These are phyloP conservation scores for Paramuricea clavata DNA, from an alignment of 92 coral and sea anemone genomes.

Conservation along the genomic window DNA sequence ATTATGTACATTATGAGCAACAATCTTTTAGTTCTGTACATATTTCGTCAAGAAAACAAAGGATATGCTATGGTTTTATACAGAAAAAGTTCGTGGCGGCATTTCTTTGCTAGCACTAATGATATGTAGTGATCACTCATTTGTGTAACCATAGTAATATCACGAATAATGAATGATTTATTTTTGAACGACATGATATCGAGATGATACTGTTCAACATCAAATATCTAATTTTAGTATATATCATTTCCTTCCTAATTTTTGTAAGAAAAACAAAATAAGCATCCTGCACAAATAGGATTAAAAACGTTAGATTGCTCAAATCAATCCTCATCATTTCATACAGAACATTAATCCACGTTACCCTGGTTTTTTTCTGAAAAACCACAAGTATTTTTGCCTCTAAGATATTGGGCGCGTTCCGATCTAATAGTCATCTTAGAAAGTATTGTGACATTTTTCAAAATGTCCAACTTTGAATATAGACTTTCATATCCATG, in stretches of 20 bases:
- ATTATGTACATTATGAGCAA: background rate
- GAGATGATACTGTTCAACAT: background rate
- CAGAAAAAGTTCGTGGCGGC: slow-evolving; percentile 40
- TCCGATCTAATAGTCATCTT: too few species aligned
- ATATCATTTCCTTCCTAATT: slow-evolving; percentile 21
- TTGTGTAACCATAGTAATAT: slow-evolving; percentile 26
- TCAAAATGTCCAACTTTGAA: too few species aligned
- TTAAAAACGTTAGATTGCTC: slow-evolving; percentile 20
- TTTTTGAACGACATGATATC: background rate
- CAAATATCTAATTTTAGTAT: background rate
- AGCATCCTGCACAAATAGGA: slow-evolving; percentile 9
- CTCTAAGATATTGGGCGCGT: too few species aligned
- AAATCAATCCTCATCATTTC: slow-evolving; percentile 13
- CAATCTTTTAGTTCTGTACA: background rate
- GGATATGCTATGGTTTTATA: background rate
- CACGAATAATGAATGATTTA: background rate
- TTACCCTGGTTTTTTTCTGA: background rate
- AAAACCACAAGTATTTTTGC: too few species aligned
- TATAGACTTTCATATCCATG: too few species aligned
- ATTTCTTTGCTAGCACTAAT: background rate
- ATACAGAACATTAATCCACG: slow-evolving; percentile 14
- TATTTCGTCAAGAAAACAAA: background rate
- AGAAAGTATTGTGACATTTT: too few species aligned
- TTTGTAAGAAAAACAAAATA: background rate
- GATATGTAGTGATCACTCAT: background rate